Conservation (phyloP, 2,888 invertebrate species). For the Paralinhomoeus sp. region DNA sequence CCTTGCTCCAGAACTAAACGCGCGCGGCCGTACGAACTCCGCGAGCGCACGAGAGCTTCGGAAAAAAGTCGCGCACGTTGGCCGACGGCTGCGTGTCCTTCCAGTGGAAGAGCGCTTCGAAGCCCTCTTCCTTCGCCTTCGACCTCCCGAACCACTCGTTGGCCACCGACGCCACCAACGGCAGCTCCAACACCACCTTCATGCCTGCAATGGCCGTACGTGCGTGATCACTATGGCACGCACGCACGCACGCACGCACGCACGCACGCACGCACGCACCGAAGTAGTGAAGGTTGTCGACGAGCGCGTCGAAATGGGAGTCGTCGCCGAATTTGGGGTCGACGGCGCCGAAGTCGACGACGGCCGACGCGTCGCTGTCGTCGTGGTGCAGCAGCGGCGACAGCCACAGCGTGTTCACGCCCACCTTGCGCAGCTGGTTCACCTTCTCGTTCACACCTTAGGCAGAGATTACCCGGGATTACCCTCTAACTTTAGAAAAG, state of each 20-base stretch:
- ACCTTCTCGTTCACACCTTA: conserved; percentile 35
- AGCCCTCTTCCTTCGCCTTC: not conserved
- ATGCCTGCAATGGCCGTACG: too few species aligned
- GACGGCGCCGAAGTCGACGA: too few species aligned
- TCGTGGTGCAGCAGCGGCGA: conserved; percentile 9
- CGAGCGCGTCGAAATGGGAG: conserved; percentile 44
- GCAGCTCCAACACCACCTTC: conserved; percentile 31
- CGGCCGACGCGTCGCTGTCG: conserved; percentile 1
- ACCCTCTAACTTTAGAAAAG: too few species aligned
- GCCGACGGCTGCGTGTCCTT: not conserved
- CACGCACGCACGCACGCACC: conserved; percentile 6
- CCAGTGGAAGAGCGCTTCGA: too few species aligned
- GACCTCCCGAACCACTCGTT: conserved; percentile 29
- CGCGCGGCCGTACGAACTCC: too few species aligned
- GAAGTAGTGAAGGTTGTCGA: conserved; percentile 38
- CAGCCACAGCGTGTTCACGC: conserved; percentile 17
- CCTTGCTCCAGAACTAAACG: not conserved
- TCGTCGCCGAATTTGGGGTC: conserved; percentile 45
- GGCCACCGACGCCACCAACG: conserved; percentile 32
- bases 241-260: too few species aligned
- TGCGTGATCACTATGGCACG: too few species aligned
- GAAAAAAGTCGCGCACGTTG: not conserved
- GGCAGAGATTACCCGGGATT: too few species aligned
- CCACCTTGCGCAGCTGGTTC: conserved; percentile 15
- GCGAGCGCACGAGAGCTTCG: not conserved